Percentiles rank a stretch among this genome's conserved stretches.
Evolutionary conservation across 2,888 invertebrate species (phyloP).

Genomic region (Caenorhabditis imperialis): DNA sequence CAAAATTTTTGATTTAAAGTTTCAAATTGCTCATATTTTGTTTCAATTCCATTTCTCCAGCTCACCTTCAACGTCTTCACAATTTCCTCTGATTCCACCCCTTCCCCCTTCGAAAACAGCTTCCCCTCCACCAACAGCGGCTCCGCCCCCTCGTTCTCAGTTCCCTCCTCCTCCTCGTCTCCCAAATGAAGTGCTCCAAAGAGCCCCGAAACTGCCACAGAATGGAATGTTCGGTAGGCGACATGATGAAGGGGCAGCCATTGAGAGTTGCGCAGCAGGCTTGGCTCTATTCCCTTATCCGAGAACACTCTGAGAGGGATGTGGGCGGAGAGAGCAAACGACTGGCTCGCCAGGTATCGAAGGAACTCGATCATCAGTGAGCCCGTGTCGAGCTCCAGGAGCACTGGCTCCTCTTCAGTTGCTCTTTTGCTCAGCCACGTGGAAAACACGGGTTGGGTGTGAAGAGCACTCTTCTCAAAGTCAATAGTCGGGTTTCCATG

Average conservation of each 20-base stretch:
- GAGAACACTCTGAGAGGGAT: slow-evolving; percentile 12
- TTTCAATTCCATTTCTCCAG: no score
- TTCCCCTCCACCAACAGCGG: slow-evolving; percentile 46
- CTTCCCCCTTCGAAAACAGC: neutral
- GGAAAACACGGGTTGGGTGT: neutral
- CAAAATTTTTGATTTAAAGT: no score
- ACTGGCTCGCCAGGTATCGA: slow-evolving; percentile 11
- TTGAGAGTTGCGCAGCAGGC: neutral
- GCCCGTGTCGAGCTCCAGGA: slow-evolving; percentile 3
- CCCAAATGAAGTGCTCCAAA: slow-evolving; percentile 47
- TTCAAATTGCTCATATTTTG: no score
- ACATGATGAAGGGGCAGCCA: slow-evolving; percentile 41
- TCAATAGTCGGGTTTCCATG: slow-evolving; percentile 1
- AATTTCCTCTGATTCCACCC: no score
- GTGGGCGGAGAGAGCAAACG: neutral
- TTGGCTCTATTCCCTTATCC: slow-evolving; percentile 6
- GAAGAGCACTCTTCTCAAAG: neutral
- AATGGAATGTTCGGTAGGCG: slow-evolving; percentile 60
- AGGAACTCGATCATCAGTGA: slow-evolving; percentile 16
- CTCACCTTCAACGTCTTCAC: no score
- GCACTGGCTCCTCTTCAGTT: neutral
- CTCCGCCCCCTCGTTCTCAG: slow-evolving; percentile 23
- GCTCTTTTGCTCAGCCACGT: neutral
- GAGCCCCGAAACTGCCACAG: slow-evolving; percentile 52
- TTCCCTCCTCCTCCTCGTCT: neutral